phyloP scores from a whole-genome alignment of 2,113 vertebrate genomes.

The Ailurus styani region DNA sequence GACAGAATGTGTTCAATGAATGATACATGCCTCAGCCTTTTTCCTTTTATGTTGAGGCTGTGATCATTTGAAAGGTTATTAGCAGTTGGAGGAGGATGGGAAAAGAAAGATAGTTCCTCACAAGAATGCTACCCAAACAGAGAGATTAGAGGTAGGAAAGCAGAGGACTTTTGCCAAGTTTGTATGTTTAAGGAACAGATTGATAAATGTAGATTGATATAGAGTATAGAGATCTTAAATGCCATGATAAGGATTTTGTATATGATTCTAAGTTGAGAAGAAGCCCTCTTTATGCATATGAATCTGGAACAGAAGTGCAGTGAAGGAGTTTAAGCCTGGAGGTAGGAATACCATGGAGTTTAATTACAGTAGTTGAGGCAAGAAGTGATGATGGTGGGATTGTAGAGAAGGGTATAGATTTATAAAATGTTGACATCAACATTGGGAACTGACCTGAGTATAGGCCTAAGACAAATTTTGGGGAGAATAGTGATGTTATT shows the following conservation, averaged over 20 bases:
- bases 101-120: background rate
- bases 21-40: background rate
- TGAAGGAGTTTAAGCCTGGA: background rate
- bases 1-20: background rate
- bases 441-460: background rate
- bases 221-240: background rate
- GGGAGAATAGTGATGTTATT: background rate
- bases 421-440: background rate
- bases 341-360: background rate
- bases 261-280: constrained; percentile 10
- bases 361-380: background rate
- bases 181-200: background rate
- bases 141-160: background rate
- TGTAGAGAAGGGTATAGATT: background rate
- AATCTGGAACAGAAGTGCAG: background rate
- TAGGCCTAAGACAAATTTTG: background rate
- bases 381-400: background rate
- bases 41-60: background rate
- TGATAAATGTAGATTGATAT: background rate
- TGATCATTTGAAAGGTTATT: background rate
- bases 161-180: background rate
- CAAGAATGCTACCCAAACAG: background rate
- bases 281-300: background rate
- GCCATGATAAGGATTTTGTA: background rate
- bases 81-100: background rate